Evolutionary conservation across 2,888 invertebrate species (phyloP).

Genomic region (Diarsia mendica): DNA sequence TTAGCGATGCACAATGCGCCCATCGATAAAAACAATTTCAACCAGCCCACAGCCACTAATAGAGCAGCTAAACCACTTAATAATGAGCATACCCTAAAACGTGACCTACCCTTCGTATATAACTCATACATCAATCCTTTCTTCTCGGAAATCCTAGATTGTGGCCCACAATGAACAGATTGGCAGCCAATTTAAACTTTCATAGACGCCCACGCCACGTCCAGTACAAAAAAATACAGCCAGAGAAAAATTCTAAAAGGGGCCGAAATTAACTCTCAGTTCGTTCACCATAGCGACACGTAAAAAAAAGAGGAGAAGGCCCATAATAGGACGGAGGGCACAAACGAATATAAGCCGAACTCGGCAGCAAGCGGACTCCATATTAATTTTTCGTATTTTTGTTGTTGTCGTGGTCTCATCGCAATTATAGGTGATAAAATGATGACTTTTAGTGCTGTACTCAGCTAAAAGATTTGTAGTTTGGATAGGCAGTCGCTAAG

Average conservation of each 20-base stretch:
- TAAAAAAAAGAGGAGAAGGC: constrained; percentile 30
- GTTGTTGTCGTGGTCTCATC: neutral
- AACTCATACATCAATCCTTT: constrained; percentile 41
- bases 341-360: neutral
- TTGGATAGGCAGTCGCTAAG: no score
- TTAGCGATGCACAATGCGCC: neutral
- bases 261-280: constrained; percentile 64
- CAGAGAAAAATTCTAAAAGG: constrained; percentile 59
- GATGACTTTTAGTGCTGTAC: neutral
- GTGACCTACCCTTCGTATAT: neutral
- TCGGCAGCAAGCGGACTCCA: neutral
- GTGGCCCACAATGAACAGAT: constrained; percentile 45
- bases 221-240: constrained; percentile 43
- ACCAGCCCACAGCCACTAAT: neutral
- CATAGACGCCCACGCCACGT: constrained; percentile 53
- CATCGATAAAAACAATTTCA: neutral
- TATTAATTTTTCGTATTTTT: neutral
- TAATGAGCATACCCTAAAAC: constrained; percentile 3
- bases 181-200: constrained; percentile 62
- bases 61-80: neutral
- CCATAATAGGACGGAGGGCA: neutral
- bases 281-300: constrained; percentile 28
- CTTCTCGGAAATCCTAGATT: constrained; percentile 28
- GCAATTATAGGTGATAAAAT: neutral
- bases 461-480: neutral